These are phyloP conservation scores for Psophia crepitans DNA, from an alignment of 2,113 vertebrate genomes.

Conservation along the genomic window DNA sequence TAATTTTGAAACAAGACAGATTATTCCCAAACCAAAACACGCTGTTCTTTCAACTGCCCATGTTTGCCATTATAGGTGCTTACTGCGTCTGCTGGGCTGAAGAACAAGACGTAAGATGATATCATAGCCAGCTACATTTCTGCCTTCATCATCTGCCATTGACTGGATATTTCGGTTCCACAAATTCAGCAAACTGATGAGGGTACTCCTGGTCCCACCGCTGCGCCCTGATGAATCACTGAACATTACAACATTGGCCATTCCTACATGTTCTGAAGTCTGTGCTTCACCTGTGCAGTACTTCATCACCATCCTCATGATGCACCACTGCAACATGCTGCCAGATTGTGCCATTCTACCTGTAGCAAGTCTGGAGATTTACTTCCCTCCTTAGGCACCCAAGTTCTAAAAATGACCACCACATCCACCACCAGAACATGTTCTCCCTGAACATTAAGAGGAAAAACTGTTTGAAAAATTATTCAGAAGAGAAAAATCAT, in stretches of 20 bases:
- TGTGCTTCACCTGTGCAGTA: background rate
- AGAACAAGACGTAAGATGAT: background rate
- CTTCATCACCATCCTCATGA: background rate
- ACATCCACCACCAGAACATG: background rate
- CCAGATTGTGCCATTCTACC: background rate
- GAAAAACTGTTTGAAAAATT: background rate
- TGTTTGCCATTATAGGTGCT: background rate
- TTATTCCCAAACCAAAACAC: background rate
- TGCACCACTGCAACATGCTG: background rate
- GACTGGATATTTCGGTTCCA: background rate
- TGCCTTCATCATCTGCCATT: background rate
- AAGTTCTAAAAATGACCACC: background rate
- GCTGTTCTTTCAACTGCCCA: background rate
- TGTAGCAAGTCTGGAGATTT: background rate
- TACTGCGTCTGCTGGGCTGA: background rate
- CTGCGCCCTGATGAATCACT: background rate
- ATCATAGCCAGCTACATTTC: background rate
- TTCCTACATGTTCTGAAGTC: background rate
- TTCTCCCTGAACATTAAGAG: background rate
- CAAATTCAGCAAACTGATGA: background rate
- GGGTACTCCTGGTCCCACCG: background rate
- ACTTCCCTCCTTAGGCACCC: background rate
- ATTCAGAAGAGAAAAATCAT: background rate
- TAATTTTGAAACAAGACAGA: background rate
- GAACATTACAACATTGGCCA: background rate